phyloP scores from a whole-genome alignment of 1,140 invertebrate genomes.

The Tribolium madens region DNA sequence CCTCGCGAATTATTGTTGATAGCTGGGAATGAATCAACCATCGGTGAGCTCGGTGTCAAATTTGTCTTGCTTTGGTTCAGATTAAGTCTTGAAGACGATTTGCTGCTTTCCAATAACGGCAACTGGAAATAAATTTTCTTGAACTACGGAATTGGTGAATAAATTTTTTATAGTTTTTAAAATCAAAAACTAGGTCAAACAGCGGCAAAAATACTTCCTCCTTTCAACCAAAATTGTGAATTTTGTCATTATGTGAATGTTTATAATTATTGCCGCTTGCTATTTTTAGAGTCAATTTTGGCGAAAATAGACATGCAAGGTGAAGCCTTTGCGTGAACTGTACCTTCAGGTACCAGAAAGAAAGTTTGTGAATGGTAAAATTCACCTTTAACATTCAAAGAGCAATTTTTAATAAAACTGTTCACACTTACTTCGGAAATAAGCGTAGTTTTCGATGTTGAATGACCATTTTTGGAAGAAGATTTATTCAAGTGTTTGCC shows the following conservation, averaged over 20 bases:
- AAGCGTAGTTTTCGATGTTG: slow-evolving; percentile 55
- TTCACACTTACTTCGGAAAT: slow-evolving; percentile 58
- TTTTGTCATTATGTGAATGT: slow-evolving; percentile 24
- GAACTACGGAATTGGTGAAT: neutral
- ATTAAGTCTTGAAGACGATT: slow-evolving; percentile 60
- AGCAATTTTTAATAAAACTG: neutral
- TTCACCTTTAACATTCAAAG: slow-evolving; percentile 2
- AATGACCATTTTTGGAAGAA: slow-evolving; percentile 52
- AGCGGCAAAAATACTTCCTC: neutral
- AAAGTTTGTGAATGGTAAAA: neutral
- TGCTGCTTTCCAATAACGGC: slow-evolving; percentile 61
- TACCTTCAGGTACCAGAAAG: neutral
- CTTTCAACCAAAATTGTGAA: slow-evolving; percentile 2
- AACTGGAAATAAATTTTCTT: slow-evolving; percentile 57
- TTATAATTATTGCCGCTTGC: slow-evolving; percentile 10
- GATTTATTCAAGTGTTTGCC: slow-evolving; percentile 54
- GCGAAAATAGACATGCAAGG: slow-evolving; percentile 28
- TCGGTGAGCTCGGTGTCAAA: slow-evolving; percentile 59
- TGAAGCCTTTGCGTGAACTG: slow-evolving; percentile 1
- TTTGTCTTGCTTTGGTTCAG: slow-evolving; percentile 57
- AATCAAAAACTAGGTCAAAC: slow-evolving; percentile 16
- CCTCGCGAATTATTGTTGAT: slow-evolving; percentile 61
- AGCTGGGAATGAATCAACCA: slow-evolving; percentile 59
- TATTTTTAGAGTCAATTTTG: slow-evolving; percentile 24
- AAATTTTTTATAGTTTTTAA: neutral